These are phyloP conservation scores for Leontopithecus rosalia DNA, from an alignment of 2,797 vertebrate species.

Conservation along the genomic window DNA sequence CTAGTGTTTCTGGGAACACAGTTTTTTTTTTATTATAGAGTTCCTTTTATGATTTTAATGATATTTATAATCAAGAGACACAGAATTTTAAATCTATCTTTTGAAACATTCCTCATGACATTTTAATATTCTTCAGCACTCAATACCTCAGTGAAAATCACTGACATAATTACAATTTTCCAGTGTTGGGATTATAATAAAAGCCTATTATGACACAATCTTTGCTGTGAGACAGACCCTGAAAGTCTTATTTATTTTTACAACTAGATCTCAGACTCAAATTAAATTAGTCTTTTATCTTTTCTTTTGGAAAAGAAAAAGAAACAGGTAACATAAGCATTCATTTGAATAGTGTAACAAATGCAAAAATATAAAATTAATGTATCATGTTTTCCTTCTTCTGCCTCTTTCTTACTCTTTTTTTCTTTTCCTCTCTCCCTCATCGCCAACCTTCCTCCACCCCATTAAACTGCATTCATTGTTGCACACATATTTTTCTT, in stretches of 20 bases:
- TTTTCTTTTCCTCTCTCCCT: background rate
- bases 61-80: background rate
- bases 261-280: background rate
- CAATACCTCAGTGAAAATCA: background rate
- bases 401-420: no score
- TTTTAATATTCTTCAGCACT: background rate
- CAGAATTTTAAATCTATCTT: background rate
- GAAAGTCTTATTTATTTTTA: background rate
- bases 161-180: background rate
- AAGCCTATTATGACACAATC: background rate
- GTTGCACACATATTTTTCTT: background rate
- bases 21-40: background rate
- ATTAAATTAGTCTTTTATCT: background rate
- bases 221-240: background rate
- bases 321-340: background rate
- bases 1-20: background rate
- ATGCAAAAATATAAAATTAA: background rate
- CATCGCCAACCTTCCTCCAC: fast-evolving
- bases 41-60: background rate
- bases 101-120: background rate
- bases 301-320: background rate
- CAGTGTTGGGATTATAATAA: background rate
- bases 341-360: background rate
- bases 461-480: background rate
- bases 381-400: background rate